Percentiles rank a stretch among this genome's conserved stretches.
These are phyloP conservation scores for Theonella swinhoei DNA, from an alignment of 37 sponge, comb jelly and placozoan genomes.

Conservation along the genomic window DNA sequence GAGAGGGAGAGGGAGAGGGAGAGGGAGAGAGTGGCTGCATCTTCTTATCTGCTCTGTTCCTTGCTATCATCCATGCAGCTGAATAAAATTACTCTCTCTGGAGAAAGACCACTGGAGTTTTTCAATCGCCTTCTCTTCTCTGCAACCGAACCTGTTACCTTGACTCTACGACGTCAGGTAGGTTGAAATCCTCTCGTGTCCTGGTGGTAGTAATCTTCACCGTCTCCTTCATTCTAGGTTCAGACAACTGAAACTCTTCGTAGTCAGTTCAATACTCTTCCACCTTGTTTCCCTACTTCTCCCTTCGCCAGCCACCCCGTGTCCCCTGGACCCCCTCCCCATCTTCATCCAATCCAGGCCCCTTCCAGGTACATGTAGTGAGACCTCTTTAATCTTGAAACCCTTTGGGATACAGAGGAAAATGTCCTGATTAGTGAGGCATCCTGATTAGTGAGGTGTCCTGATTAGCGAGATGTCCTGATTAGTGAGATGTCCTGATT, in stretches of 20 bases:
- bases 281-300: not conserved
- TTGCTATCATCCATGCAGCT: conserved; percentile 11
- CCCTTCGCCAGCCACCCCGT: not conserved
- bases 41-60: no score
- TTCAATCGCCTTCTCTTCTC: conserved; percentile 1
- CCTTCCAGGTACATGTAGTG: not conserved
- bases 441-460: no score
- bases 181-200: no score
- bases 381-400: no score
- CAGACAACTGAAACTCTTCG: not conserved
- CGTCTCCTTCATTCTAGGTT: not conserved
- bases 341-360: not conserved
- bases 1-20: conserved; percentile 23
- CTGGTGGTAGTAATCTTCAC: not conserved
- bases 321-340: not conserved
- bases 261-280: not conserved
- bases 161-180: conserved; percentile 29
- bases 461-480: no score
- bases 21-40: conserved; percentile 26
- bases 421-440: no score
- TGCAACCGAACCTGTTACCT: conserved; percentile 24
- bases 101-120: conserved; percentile 36
- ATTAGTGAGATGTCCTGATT: no score
- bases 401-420: no score
- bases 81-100: conserved; percentile 30